Evolutionary conservation across 2,888 invertebrate genomes (phyloP).

Genomic region (Dioctria linearis): DNA sequence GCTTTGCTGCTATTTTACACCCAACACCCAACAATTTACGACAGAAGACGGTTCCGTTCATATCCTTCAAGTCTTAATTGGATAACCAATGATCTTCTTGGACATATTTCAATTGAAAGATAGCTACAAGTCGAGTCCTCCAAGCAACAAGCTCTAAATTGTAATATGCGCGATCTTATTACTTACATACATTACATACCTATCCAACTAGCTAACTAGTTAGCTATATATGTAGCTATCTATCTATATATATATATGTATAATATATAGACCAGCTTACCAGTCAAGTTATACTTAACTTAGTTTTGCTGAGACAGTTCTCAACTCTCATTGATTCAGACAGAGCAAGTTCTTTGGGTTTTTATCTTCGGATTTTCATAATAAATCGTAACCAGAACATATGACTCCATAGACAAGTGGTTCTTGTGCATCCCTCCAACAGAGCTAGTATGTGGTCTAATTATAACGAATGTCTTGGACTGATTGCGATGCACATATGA

Average conservation of each 20-base stretch:
- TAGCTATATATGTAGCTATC: too few relatives aligned
- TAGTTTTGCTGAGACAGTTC: conserved; percentile 36
- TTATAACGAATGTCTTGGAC: conserved; percentile 56
- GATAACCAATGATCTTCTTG: conserved; percentile 47
- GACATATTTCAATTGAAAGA: conserved; percentile 51
- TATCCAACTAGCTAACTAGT: neutral
- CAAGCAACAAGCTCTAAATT: conserved; percentile 26
- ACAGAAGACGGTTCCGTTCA: conserved; percentile 40
- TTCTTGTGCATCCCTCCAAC: conserved; percentile 45
- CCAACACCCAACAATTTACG: conserved; percentile 35
- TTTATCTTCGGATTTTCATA: conserved; percentile 52
- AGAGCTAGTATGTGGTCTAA: conserved; percentile 54
- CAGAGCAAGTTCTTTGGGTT: conserved; percentile 34
- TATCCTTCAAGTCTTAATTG: conserved; percentile 49
- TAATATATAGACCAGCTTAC: neutral
- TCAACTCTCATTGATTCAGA: conserved; percentile 30
- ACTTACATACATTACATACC: neutral
- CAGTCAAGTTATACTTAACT: neutral
- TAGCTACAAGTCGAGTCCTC: conserved; percentile 1
- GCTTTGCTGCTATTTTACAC: conserved; percentile 25
- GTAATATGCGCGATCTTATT: conserved; percentile 18
- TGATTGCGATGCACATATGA: conserved; percentile 52
- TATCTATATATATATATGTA: too few relatives aligned
- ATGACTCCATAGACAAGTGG: conserved; percentile 41
- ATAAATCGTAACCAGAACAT: conserved; percentile 55